Percentiles rank a stretch among this genome's conserved stretches.
Evolutionary conservation across 2,888 invertebrate genomes (phyloP).

Genomic region (Nemurella pictetii): DNA sequence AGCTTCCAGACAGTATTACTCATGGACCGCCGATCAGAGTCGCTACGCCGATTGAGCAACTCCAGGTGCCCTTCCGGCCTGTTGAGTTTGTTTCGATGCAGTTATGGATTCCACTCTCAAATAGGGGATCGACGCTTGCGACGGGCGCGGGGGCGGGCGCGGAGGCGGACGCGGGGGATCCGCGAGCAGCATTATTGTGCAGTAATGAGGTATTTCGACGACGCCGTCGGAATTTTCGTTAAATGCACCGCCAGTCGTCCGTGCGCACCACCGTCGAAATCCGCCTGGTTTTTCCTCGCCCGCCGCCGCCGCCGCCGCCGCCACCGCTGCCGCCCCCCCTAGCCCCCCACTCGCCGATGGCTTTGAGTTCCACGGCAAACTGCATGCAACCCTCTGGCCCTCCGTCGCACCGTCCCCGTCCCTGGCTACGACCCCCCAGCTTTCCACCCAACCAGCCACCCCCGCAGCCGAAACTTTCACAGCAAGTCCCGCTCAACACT

Average conservation of each 20-base stretch:
- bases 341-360: neutral
- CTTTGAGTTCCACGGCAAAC: neutral
- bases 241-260: neutral
- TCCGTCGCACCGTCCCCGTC: neutral
- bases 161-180: neutral
- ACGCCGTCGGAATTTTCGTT: neutral
- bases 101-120: neutral
- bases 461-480: neutral
- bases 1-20: no score
- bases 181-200: neutral
- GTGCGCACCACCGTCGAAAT: neutral
- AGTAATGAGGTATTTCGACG: neutral
- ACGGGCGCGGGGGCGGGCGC: neutral
- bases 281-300: neutral
- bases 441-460: neutral
- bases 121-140: neutral
- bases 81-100: neutral
- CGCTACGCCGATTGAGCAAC: neutral
- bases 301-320: neutral
- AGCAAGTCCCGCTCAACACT: neutral
- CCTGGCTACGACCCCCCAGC: neutral
- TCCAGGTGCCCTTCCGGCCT: neutral
- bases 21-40: neutral
- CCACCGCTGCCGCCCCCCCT: neutral
- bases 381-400: neutral